Conservation (phyloP, 2,113 vertebrate species). For the Sciurus niger region DNA sequence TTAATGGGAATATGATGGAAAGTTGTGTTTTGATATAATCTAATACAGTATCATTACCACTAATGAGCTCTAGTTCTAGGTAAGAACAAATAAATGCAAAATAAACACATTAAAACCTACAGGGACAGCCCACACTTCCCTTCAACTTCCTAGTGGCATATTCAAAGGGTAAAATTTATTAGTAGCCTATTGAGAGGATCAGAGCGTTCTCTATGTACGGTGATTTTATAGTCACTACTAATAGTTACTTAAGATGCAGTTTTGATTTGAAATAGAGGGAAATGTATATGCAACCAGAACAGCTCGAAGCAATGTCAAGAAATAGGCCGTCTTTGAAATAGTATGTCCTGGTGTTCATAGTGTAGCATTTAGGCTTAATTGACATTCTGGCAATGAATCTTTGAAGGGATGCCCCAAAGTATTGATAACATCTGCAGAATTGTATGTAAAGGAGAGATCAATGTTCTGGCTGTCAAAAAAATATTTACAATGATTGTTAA, state of each 20-base stretch:
- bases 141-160: not conserved
- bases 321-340: not conserved
- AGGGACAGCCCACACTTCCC: not conserved
- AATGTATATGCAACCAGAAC: not conserved
- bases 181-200: not conserved
- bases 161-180: not conserved
- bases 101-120: not conserved
- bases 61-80: constrained; percentile 49
- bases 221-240: constrained; percentile 51
- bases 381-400: not conserved
- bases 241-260: not conserved
- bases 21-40: constrained; percentile 61
- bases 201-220: not conserved
- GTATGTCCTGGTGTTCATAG: not conserved
- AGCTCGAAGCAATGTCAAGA: not conserved
- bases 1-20: constrained; percentile 68
- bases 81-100: constrained; percentile 51
- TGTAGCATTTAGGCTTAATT: not conserved
- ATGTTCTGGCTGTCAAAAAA: not conserved
- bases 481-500: not conserved
- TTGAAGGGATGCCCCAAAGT: not conserved
- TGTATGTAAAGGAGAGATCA: not conserved
- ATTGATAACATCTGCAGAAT: not conserved
- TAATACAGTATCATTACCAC: constrained; percentile 12
- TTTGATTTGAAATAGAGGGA: not conserved